Base-by-base conservation (phyloP, 2,888 invertebrate genomes). In the Penaeus monodon region DNA sequence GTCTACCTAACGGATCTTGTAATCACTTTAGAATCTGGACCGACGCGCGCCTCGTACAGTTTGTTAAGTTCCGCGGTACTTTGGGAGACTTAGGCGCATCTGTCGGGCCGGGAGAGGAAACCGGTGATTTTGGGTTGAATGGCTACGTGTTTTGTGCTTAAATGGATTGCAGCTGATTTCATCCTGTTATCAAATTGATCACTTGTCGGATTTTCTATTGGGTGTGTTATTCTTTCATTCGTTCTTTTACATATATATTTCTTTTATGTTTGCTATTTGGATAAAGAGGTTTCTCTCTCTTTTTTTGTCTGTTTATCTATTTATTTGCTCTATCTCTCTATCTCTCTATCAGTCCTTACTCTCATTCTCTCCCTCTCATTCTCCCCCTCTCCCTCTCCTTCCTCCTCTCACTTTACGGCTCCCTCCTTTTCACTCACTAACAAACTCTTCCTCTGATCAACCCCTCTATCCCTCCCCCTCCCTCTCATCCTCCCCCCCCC, bases 21-120 rank as follows among this genome's bases (percentile, higher is more conserved):
- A 81, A 81, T 81, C 81, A 81, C 81, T 81, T 68, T 68, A 81
- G 38, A 17, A 81, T 81, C 65, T 68, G 38, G n/a, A 65, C 66
- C 68, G 24, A 49, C 81, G 66, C 38, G n/a, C 44, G n/a, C 22
- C 22, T 22, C 10, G 63, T 63, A 79, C 57, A 64, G 63, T 63
- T 57, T 29, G 64, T 27, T 79, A 29, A 64, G 44, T 49, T 49
- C 63, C n/a, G 38, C 24, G n/a, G 33, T 33, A 27, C 44, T 33
- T 38, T 12, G 44, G 44, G 38, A 49, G 38, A 22, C 38, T 33
- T 77, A 12, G 27, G 44, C 44, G 44, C 44, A 22, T 33, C 38
- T 27, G 77, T 38, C 49, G 22, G 22, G 79, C 57, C 57, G 63
- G 44, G 79, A 29, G 64, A 22, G 79, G 63, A 57, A 29, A 22